Conservation (phyloP, 2,888 invertebrate species). For the Parelbella ahira region DNA sequence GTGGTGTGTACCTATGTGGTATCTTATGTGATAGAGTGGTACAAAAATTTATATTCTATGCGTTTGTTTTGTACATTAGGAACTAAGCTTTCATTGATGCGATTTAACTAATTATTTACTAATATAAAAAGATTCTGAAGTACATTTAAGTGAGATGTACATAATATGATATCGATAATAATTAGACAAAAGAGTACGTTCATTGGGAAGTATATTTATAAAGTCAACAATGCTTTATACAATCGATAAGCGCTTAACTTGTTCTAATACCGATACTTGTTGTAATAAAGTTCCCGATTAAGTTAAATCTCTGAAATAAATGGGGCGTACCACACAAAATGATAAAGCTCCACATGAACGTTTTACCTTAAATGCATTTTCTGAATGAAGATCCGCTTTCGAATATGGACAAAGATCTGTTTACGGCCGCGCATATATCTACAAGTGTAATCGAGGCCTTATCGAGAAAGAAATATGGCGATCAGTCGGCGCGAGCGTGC, state of each 20-base stretch:
- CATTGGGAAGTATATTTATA: no score
- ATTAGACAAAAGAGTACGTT: no score
- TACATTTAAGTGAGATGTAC: no score
- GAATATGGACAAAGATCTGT: conserved; percentile 18
- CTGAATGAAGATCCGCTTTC: conserved; percentile 22
- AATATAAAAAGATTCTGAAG: no score
- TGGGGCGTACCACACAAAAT: conserved; percentile 15
- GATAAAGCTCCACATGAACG: conserved; percentile 17
- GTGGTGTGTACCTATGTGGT: no score
- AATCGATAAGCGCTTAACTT: conserved; percentile 2
- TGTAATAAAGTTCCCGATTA: conserved; percentile 8
- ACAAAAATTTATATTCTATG: no score
- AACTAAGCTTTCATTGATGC: no score
- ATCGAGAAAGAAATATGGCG: conserved; percentile 47
- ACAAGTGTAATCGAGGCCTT: conserved; percentile 40
- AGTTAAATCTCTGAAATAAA: conserved; percentile 13
- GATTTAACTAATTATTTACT: no score
- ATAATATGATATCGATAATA: no score
- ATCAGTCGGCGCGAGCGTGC: conserved; percentile 35
- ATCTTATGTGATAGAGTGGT: no score
- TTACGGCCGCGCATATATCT: conserved; percentile 25
- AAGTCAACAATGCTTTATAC: not conserved
- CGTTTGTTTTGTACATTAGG: no score
- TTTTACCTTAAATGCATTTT: conserved; percentile 22
- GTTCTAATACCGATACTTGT: conserved; percentile 1